Percentiles rank a stretch among this genome's conserved stretches.
phyloP scores from a whole-genome alignment of 1,140 invertebrate genomes.

The Charaxes varanes region DNA sequence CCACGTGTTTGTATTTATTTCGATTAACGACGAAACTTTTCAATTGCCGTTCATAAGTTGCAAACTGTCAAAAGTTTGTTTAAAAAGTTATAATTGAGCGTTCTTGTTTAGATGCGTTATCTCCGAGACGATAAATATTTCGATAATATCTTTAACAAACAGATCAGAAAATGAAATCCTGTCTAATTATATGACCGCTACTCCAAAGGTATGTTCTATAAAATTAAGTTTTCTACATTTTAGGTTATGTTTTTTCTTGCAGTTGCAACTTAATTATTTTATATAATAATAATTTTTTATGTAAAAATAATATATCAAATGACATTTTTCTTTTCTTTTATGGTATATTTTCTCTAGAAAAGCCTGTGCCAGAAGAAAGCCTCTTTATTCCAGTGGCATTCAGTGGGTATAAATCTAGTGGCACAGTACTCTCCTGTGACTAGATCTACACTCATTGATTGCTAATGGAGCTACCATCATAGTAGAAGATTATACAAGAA shows the following conservation, averaged over 20 bases:
- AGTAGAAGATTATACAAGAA: conserved; percentile 3
- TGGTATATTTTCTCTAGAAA: too few species aligned
- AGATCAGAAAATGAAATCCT: conserved; percentile 65
- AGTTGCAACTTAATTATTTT: too few species aligned
- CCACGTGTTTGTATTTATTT: conserved; percentile 50
- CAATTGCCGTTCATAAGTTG: too few species aligned
- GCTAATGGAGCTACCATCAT: conserved; percentile 40
- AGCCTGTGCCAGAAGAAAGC: conserved; percentile 4
- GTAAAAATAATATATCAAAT: too few species aligned
- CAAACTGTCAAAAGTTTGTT: too few species aligned
- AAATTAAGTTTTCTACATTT: too few species aligned
- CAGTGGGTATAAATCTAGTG: conserved; percentile 83
- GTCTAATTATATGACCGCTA: conserved; percentile 60
- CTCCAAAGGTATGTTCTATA: conserved; percentile 56
- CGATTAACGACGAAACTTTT: too few species aligned
- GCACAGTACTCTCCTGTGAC: conserved; percentile 81
- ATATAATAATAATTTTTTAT: too few species aligned
- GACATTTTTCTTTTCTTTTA: conserved; percentile 1
- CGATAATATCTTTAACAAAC: conserved; percentile 35
- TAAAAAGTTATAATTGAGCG: too few species aligned
- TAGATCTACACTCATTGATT: conserved; percentile 92
- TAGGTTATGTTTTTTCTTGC: too few species aligned
- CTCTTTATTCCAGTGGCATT: conserved; percentile 32
- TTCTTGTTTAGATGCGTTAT: too few species aligned
- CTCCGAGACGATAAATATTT: too few species aligned